Evolutionary conservation across 1,140 invertebrate species (phyloP).

Genomic region (Apis dorsata): DNA sequence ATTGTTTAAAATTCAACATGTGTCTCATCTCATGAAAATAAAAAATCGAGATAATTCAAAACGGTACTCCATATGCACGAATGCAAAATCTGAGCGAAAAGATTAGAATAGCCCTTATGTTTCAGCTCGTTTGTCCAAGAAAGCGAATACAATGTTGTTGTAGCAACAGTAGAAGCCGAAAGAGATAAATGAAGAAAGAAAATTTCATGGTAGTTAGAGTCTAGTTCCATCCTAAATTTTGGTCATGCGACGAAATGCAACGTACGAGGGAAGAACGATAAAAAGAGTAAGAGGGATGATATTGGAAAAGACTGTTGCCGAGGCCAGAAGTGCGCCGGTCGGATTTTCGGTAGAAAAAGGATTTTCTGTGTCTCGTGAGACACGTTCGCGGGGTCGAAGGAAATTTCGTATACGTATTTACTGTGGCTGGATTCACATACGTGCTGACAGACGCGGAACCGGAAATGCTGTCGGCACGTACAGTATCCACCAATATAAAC

Average conservation of each 20-base stretch:
- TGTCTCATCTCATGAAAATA: neutral
- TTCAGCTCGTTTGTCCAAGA: neutral
- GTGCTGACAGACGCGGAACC: slow-evolving; percentile 29
- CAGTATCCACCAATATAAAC: slow-evolving; percentile 23
- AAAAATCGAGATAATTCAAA: slow-evolving; percentile 10
- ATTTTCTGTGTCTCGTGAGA: slow-evolving; percentile 41
- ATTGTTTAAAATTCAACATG: neutral
- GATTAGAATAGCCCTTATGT: neutral
- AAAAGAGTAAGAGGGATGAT: no score
- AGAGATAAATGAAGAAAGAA: neutral
- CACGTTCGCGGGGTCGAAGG: slow-evolving; percentile 43
- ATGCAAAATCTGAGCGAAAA: neutral
- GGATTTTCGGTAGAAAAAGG: slow-evolving; percentile 39
- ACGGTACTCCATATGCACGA: neutral
- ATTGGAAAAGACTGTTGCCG: slow-evolving; percentile 19
- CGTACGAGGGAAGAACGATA: neutral
- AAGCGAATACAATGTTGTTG: neutral
- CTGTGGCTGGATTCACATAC: slow-evolving; percentile 52
- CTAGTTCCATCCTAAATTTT: slow-evolving; percentile 3
- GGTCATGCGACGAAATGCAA: neutral
- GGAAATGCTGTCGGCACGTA: slow-evolving; percentile 15
- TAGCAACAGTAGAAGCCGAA: neutral
- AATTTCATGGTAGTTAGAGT: neutral
- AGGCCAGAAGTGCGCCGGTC: neutral
- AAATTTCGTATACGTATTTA: slow-evolving; percentile 60